Percentiles rank a stretch among this genome's conserved stretches.
Conservation (phyloP, 2,888 invertebrate species). For the Sinotaia quadrata region DNA sequence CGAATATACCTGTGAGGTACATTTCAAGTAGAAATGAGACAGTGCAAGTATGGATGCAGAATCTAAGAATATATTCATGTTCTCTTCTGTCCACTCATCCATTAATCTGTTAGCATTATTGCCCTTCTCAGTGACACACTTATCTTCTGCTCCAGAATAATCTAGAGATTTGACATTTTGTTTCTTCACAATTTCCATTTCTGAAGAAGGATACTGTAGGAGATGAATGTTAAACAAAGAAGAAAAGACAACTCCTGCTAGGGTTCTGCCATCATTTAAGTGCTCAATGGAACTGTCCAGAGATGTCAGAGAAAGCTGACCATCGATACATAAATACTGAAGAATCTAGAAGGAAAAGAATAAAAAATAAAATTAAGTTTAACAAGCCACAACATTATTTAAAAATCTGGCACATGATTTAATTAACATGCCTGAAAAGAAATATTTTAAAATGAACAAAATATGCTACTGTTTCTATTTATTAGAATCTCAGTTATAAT, state of each 20-base stretch:
- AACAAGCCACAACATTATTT: too few species aligned
- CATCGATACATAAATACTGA: slow-evolving; percentile 41
- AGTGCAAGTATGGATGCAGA: slow-evolving; percentile 24
- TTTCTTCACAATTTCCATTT: slow-evolving; percentile 12
- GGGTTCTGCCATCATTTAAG: slow-evolving; percentile 3
- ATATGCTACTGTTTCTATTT: too few species aligned
- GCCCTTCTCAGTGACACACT: too few species aligned
- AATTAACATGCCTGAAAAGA: too few species aligned
- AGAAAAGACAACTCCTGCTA: slow-evolving; percentile 15
- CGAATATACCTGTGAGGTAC: slow-evolving; percentile 27
- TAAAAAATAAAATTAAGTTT: too few species aligned
- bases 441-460: too few species aligned
- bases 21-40: slow-evolving; percentile 21
- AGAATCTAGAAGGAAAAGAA: slow-evolving; percentile 34
- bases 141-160: too few species aligned
- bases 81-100: slow-evolving; percentile 29
- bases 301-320: slow-evolving; percentile 27
- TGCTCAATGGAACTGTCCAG: neutral
- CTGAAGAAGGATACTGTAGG: neutral
- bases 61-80: slow-evolving; percentile 27
- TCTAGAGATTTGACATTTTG: too few species aligned
- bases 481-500: too few species aligned
- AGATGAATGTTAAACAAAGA: slow-evolving; percentile 19
- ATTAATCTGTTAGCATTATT: too few species aligned
- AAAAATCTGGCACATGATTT: too few species aligned